These are phyloP conservation scores for Molossus molossus DNA, from an alignment of 2,797 vertebrate genomes.

Conservation along the genomic window DNA sequence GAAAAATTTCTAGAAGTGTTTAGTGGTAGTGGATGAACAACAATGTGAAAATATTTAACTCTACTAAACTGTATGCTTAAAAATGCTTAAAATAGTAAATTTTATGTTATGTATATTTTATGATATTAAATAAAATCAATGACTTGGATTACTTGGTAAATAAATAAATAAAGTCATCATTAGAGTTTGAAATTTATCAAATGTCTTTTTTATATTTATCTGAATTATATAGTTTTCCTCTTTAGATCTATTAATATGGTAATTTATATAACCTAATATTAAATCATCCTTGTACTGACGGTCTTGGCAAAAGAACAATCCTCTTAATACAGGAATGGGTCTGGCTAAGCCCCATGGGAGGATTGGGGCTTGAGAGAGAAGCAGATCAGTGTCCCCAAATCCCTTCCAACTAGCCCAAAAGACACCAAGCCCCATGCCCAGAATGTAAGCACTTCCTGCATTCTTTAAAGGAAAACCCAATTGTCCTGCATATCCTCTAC, in stretches of 20 bases:
- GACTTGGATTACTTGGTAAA: too few species aligned
- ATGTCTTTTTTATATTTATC: neutral
- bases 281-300: neutral
- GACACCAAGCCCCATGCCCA: neutral
- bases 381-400: neutral
- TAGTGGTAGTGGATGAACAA: too few species aligned
- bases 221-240: neutral
- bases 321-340: neutral
- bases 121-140: too few species aligned
- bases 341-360: neutral
- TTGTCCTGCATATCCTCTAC: neutral
- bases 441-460: neutral
- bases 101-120: too few species aligned
- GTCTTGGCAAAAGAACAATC: neutral
- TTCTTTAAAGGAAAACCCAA: slow-evolving; percentile 41
- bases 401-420: neutral
- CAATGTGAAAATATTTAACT: too few species aligned
- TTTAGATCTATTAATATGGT: neutral
- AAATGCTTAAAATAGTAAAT: too few species aligned
- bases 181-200: neutral
- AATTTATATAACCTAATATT: slow-evolving; percentile 10
- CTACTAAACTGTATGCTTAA: too few species aligned
- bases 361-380: neutral
- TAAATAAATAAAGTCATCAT: too few species aligned
- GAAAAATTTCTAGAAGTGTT: too few species aligned